phyloP scores from a whole-genome alignment of 1,140 invertebrate species.

The Orussus abietinus region DNA sequence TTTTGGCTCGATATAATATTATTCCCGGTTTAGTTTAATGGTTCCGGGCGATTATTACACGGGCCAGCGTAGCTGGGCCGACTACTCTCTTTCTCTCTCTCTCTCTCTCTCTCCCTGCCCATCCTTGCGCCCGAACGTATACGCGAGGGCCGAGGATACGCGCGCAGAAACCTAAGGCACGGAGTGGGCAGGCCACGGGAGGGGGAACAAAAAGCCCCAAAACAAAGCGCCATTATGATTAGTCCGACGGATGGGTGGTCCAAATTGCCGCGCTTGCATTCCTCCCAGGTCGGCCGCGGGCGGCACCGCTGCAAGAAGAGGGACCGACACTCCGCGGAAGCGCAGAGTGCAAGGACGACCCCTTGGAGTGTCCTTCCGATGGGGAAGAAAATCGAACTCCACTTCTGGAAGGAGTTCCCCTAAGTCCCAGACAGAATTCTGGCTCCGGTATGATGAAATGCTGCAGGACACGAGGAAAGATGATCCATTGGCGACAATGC shows the following conservation, averaged over 20 bases:
- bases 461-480: no score
- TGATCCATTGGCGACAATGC: no score
- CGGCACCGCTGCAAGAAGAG: no score
- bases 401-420: no score
- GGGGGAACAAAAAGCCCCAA: slow-evolving; percentile 37
- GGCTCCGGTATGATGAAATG: no score
- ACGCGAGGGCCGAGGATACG: slow-evolving; percentile 1
- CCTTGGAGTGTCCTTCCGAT: no score
- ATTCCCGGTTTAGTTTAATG: slow-evolving; percentile 56
- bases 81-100: slow-evolving; percentile 16
- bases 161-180: slow-evolving; percentile 8
- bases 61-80: slow-evolving; percentile 16
- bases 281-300: no score
- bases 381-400: no score
- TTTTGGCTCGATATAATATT: slow-evolving; percentile 53
- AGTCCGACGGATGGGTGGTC: slow-evolving; percentile 47
- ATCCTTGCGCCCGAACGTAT: slow-evolving; percentile 5
- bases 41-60: slow-evolving; percentile 54
- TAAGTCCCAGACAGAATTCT: no score
- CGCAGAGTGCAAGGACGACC: no score
- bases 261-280: slow-evolving; percentile 39
- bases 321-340: no score
- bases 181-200: slow-evolving; percentile 10
- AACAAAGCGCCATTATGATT: slow-evolving; percentile 51
- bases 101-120: slow-evolving; percentile 15